phyloP scores from a whole-genome alignment of 1,140 invertebrate genomes.

The Drosophila ohnishii region DNA sequence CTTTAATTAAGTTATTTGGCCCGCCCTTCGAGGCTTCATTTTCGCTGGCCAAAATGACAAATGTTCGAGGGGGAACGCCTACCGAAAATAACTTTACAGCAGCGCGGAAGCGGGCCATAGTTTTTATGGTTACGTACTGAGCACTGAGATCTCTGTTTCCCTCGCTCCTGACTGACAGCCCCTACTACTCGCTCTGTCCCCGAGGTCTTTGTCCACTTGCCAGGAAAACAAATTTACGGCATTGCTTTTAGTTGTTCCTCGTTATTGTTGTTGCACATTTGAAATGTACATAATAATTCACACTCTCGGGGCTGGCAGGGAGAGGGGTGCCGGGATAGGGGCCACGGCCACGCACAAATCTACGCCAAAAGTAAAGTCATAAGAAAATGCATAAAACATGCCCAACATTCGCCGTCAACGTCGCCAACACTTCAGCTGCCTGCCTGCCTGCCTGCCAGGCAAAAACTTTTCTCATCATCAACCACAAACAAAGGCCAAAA shows the following conservation, averaged over 20 bases:
- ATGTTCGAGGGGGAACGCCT: constrained; percentile 57
- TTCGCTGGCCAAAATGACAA: constrained; percentile 63
- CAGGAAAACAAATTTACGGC: constrained; percentile 76
- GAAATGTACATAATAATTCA: constrained; percentile 81
- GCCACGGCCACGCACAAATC: constrained; percentile 54
- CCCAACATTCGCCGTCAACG: constrained; percentile 70
- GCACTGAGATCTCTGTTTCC: constrained; percentile 12
- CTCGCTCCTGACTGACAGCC: neutral
- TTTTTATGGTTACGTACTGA: constrained; percentile 49
- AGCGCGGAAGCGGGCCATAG: constrained; percentile 61
- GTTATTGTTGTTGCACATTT: constrained; percentile 75
- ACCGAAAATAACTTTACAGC: constrained; percentile 70
- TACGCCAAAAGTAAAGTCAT: constrained; percentile 75
- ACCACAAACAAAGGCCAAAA: constrained; percentile 80
- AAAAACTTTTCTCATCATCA: constrained; percentile 82
- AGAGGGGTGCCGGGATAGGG: constrained; percentile 5
- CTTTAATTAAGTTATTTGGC: constrained; percentile 74
- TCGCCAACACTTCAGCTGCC: constrained; percentile 78
- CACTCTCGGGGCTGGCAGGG: constrained; percentile 23
- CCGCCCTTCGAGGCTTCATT: constrained; percentile 1
- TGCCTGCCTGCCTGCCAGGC: constrained; percentile 64
- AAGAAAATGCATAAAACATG: constrained; percentile 81
- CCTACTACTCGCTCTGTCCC: constrained; percentile 30
- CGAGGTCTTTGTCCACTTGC: constrained; percentile 48
- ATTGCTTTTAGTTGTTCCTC: constrained; percentile 74